Evolutionary conservation across 2,113 vertebrate species (phyloP).

Genomic region (Bostrychus sinensis): DNA sequence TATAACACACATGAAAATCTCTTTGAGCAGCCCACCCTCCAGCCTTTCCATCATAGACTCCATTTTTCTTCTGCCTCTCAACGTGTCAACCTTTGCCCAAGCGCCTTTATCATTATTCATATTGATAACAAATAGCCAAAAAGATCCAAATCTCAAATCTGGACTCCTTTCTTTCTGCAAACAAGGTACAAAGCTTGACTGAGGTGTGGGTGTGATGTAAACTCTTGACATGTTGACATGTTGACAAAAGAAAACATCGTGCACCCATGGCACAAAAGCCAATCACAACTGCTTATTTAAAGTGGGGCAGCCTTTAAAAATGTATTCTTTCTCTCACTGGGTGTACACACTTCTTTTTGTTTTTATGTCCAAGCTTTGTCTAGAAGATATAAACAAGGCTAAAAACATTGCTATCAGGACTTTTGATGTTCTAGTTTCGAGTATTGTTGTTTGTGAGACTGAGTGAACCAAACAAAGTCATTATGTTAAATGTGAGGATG

Average conservation of each 20-base stretch:
- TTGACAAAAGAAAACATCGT: slow-evolving; percentile 70
- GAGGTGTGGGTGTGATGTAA: slow-evolving; percentile 12
- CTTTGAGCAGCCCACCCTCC: slow-evolving; percentile 66
- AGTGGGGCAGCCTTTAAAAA: too few species aligned
- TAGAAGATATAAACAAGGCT: too few species aligned
- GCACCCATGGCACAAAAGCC: slow-evolving; percentile 53
- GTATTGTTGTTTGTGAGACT: too few species aligned
- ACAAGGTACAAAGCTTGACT: slow-evolving; percentile 18
- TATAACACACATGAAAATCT: slow-evolving; percentile 72
- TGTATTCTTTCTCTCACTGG: too few species aligned
- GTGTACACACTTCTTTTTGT: too few species aligned
- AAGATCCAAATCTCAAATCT: slow-evolving; percentile 37
- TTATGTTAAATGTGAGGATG: too few species aligned
- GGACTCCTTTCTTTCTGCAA: slow-evolving; percentile 15
- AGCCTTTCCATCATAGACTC: slow-evolving; percentile 56
- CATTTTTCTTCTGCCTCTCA: slow-evolving; percentile 45
- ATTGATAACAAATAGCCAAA: slow-evolving; percentile 66
- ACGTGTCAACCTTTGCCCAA: slow-evolving; percentile 30
- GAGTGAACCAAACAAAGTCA: too few species aligned
- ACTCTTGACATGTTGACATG: slow-evolving; percentile 58
- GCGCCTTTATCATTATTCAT: slow-evolving; percentile 55
- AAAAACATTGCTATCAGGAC: too few species aligned
- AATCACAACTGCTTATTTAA: too few species aligned
- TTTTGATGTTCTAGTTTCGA: too few species aligned
- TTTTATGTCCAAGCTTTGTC: too few species aligned